Base-by-base conservation (phyloP, 1,140 invertebrate genomes). In the Heliconius eleuchia region DNA sequence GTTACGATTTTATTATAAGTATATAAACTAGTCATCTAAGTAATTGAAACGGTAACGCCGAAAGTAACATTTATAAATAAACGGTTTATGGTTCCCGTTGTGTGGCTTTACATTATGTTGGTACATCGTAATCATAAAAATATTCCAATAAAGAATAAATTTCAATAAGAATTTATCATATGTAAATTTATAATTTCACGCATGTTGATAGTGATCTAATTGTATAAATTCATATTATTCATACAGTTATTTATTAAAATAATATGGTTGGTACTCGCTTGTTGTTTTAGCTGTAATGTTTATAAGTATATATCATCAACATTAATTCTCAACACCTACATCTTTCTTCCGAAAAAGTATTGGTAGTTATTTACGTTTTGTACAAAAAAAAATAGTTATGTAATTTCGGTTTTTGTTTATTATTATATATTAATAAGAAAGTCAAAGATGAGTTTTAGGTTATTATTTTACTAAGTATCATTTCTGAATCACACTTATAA, bases 21-120 rank as follows among this genome's bases (percentile, higher is more conserved):
- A 16, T 46, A 46, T 4, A 46, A 3, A 16, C 42, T 90, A 90
- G 91, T 90, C 90, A 89, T 86, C 89, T 90, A 86, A 86, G 82
- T 84, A 88, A 87, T 91, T 90, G 91, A 86, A 89, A 85, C 78
- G 81, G 82, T 86, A 79, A 80, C 89, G 83, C 87, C 86, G 83
- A 87, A 90, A 90, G 87, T 89, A 88, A 86, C 85, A 80, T 89
- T 85, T 88, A 82, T 87, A 91, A 92, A 92, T 92, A 92, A 76
- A 85, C 88, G 78, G 84, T 88, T 87, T 84, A 87, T 85, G 84
- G 86, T 87, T 85, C 80, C 82, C 80, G 82, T 89, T 84, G 76
- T 86, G 83, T 91, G 88, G 90, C 89, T 88, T 88, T 57, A 57
- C 55, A 23, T 57, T 30, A 66, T 66, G 9, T 52, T 52, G 5